These are phyloP conservation scores for Eulithis prunata DNA, from an alignment of 2,888 invertebrate genomes.

Conservation along the genomic window DNA sequence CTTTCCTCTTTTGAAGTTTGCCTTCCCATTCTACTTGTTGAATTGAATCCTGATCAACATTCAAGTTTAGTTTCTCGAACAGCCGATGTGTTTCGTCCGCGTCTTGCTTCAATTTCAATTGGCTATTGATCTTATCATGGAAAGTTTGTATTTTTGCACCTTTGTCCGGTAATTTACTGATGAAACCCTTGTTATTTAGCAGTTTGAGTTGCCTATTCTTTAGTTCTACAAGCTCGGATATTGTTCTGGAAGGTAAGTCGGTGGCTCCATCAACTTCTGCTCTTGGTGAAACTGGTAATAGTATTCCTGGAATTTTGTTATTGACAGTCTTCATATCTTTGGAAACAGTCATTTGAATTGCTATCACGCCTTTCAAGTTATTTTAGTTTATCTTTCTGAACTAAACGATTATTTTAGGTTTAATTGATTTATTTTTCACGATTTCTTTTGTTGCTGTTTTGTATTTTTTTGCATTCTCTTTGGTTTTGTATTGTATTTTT, in stretches of 20 bases:
- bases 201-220: constrained; percentile 84
- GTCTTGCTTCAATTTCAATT: constrained; percentile 77
- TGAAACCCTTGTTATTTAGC: constrained; percentile 79
- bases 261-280: constrained; percentile 82
- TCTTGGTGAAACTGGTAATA: constrained; percentile 70
- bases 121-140: constrained; percentile 71
- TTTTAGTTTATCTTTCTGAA: no score
- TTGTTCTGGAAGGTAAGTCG: constrained; percentile 73
- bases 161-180: constrained; percentile 83
- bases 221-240: constrained; percentile 79
- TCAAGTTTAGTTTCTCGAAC: constrained; percentile 79
- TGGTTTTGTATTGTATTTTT: no score
- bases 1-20: constrained; percentile 59
- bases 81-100: constrained; percentile 79
- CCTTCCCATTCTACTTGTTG: constrained; percentile 86
- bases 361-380: no score
- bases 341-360: constrained; percentile 27
- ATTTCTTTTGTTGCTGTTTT: no score
- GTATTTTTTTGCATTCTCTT: no score
- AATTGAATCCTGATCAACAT: constrained; percentile 66
- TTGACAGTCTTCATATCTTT: constrained; percentile 60
- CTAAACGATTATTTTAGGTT: no score
- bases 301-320: constrained; percentile 76
- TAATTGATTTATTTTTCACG: no score
- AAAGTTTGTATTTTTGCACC: constrained; percentile 83